Base-by-base conservation (phyloP, 2,888 invertebrate genomes). In the Mythimna loreyi region DNA sequence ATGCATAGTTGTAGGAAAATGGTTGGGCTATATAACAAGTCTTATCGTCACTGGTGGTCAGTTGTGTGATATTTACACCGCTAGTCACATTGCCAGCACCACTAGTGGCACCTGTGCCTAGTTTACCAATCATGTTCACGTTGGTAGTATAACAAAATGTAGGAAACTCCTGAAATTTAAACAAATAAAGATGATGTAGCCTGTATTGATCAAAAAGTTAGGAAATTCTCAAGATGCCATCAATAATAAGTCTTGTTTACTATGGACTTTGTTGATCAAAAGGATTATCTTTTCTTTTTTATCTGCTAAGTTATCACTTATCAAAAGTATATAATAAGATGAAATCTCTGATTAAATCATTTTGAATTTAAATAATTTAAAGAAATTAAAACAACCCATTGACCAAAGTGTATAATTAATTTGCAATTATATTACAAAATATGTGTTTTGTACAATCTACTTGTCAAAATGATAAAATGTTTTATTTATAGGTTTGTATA, bases 1-100 rank as follows among this genome's bases (percentile, higher is more conserved):
- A 95, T 4, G 98, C 98, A 95, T 98, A 98, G 89, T 98, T 98
- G 88, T 98, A 98, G 61, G 97, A 97, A 85, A 97, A 97, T 7
- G 97, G 97, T 86, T 97, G 97, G 30, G 97, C 97, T 82, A 97
- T 97, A 87, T 97, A 97, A 89, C 97, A 97, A 55, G 97, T 97
- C 89, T 97, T 97, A 86, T 97, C 97, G 82, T 97, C 97, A 70
- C 93, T 93, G 43, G 96, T 96, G 2, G 97, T 96, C 65, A 97
- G 89, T 89, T 97, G 97, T 2, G 97, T 97, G 91, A 97, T 96
- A 90, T 97, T 97, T 0, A 97, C 97, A 30, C 97, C 97, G 9
- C 84, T 66, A 21, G 82, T 72, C 28, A 82, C 82, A 70, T 78
- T 83, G 3, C 94, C 93, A 9, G 94, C 83, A 0, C 92, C 92